Evolutionary conservation across 1,140 invertebrate genomes (phyloP).

Genomic region (Hylaeus volcanicus): DNA sequence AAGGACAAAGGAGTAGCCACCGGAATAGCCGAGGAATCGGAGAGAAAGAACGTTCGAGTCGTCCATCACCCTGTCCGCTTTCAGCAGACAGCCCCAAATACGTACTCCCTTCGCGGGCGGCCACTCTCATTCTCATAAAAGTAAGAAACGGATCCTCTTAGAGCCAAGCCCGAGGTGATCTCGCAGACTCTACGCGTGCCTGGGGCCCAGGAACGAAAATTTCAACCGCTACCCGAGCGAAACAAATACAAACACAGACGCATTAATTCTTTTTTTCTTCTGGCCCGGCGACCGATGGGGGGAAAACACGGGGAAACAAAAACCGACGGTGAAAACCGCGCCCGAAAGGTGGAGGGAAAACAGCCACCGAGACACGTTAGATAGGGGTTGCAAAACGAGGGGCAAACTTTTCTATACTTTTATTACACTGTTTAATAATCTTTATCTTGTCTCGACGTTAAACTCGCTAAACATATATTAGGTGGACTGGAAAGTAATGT

Average conservation of each 20-base stretch:
- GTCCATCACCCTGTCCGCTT: background rate
- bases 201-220: background rate
- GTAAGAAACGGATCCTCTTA: background rate
- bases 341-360: conserved; percentile 43
- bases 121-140: background rate
- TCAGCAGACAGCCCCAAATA: background rate
- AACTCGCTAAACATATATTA: too few relatives aligned
- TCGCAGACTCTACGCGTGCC: background rate
- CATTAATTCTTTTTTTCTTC: conserved; percentile 32
- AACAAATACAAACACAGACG: conserved; percentile 22
- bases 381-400: background rate
- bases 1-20: background rate
- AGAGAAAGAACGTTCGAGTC: background rate
- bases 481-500: too few relatives aligned
- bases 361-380: conserved; percentile 15
- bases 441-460: too few relatives aligned
- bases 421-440: too few relatives aligned
- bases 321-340: conserved; percentile 25
- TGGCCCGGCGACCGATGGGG: conserved; percentile 12
- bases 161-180: too few relatives aligned
- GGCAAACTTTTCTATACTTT: too few relatives aligned
- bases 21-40: background rate
- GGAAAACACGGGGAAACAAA: conserved; percentile 17
- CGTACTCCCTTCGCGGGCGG: background rate
- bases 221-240: background rate